phyloP scores from a whole-genome alignment of 23 tunicate species.

The Clavelina lepadiformis region DNA sequence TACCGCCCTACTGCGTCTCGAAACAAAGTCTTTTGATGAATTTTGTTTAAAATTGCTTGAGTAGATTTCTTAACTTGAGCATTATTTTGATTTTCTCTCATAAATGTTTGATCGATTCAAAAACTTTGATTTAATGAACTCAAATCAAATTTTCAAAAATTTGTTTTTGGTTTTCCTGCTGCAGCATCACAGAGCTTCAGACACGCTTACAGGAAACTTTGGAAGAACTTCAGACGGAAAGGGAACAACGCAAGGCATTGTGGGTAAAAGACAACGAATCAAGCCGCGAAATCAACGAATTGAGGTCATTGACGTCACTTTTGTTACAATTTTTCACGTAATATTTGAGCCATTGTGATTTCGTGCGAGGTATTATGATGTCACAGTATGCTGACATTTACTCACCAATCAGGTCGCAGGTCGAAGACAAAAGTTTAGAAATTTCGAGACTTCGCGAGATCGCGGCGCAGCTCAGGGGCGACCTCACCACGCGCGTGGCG shows the following conservation, averaged over 20 bases:
- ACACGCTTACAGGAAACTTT: slow-evolving; percentile 19
- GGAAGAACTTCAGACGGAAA: slow-evolving; percentile 49
- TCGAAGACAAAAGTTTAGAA: slow-evolving; percentile 35
- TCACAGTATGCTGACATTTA: neutral
- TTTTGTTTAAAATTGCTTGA: too few species aligned
- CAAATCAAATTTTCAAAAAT: too few species aligned
- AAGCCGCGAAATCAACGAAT: slow-evolving; percentile 32
- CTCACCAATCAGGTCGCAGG: slow-evolving; percentile 1
- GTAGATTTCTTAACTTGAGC: too few species aligned
- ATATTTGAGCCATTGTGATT: neutral
- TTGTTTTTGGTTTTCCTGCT: too few species aligned
- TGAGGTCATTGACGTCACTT: slow-evolving; percentile 24
- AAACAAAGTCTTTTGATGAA: too few species aligned
- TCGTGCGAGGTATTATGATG: neutral
- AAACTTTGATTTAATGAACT: too few species aligned
- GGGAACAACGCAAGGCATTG: slow-evolving; percentile 47
- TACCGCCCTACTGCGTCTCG: too few species aligned
- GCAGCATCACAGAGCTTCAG: slow-evolving; percentile 39
- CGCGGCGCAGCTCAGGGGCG: slow-evolving; percentile 51
- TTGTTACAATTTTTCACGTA: neutral
- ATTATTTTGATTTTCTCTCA: too few species aligned
- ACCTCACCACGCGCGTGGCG: slow-evolving; percentile 43
- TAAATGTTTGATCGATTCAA: too few species aligned
- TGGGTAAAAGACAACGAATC: slow-evolving; percentile 50
- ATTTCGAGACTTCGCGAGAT: slow-evolving; percentile 49